Percentiles rank a stretch among this genome's conserved stretches.
Evolutionary conservation across 2,888 invertebrate species (phyloP).

Genomic region (Drosophila pegasa): DNA sequence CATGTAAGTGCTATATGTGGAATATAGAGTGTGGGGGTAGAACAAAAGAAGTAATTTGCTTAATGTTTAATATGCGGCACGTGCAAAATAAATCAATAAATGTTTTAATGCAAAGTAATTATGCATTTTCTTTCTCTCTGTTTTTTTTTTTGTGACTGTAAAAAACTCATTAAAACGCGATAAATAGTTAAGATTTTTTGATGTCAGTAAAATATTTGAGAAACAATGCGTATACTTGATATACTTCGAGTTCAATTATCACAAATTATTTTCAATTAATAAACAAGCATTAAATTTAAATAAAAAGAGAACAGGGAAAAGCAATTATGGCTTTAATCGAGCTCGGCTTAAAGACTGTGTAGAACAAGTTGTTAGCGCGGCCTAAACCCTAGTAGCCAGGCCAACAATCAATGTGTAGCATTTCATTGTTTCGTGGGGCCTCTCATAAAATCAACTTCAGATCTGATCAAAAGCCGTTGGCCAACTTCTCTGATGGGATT

Average conservation of each 20-base stretch:
- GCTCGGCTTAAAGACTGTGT: background rate
- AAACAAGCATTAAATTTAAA: background rate
- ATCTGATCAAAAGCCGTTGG: constrained; percentile 38
- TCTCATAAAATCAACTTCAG: constrained; percentile 27
- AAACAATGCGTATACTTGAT: background rate
- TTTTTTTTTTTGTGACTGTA: constrained; percentile 9
- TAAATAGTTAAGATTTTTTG: background rate
- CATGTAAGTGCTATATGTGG: constrained; percentile 10
- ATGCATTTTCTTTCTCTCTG: constrained; percentile 11
- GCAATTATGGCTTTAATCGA: constrained; percentile 3
- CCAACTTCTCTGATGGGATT: constrained; percentile 32
- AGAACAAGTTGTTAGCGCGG: background rate
- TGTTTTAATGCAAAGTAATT: constrained; percentile 31
- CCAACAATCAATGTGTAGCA: constrained; percentile 32
- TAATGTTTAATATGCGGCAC: constrained; percentile 29
- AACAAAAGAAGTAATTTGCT: constrained; percentile 47
- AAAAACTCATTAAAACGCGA: constrained; percentile 4
- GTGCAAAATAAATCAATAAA: constrained; percentile 18
- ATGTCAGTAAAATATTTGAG: too few relatives aligned
- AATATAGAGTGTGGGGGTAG: constrained; percentile 10
- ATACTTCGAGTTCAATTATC: background rate
- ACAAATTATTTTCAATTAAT: background rate
- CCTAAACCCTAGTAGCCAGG: background rate
- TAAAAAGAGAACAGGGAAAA: background rate
- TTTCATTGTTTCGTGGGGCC: constrained; percentile 16